phyloP scores from a whole-genome alignment of 2,888 invertebrate species.

The Allolobophora icterica region DNA sequence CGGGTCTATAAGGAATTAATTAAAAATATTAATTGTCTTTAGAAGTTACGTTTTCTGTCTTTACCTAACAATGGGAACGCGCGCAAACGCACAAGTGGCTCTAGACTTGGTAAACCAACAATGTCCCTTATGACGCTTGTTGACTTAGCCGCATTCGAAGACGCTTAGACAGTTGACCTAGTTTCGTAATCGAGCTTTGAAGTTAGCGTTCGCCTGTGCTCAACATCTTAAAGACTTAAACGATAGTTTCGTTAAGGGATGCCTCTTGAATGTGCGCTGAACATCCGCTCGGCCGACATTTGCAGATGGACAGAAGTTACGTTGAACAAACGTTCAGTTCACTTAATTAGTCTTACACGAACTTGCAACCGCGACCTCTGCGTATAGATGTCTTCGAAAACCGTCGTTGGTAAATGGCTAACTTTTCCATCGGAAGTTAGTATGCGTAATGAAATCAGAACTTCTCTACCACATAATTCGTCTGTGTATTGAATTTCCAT shows the following conservation, averaged over 20 bases:
- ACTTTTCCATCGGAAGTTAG: background rate
- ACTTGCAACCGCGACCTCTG: no score
- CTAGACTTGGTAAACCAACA: no score
- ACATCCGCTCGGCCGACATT: background rate
- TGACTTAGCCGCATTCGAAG: background rate
- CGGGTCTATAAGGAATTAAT: no score
- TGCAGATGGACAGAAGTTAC: background rate
- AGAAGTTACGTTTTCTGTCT: background rate
- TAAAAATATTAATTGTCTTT: no score
- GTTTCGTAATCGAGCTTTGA: conserved; percentile 11
- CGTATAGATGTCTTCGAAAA: background rate
- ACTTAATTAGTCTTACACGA: background rate
- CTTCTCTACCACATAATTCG: background rate
- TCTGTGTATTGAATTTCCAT: background rate
- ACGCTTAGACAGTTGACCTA: background rate
- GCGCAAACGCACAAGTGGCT: background rate
- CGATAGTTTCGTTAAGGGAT: background rate
- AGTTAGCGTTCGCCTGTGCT: background rate
- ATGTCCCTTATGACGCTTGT: background rate
- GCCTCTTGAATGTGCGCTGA: background rate
- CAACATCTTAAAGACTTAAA: background rate
- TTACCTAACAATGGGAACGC: background rate
- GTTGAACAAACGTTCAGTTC: background rate
- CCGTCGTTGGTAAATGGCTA: background rate
- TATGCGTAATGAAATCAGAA: background rate